Percentiles rank a stretch among this genome's conserved stretches.
These are phyloP conservation scores for Neodontobutis hainanensis DNA, from an alignment of 2,113 vertebrate genomes.

Conservation along the genomic window DNA sequence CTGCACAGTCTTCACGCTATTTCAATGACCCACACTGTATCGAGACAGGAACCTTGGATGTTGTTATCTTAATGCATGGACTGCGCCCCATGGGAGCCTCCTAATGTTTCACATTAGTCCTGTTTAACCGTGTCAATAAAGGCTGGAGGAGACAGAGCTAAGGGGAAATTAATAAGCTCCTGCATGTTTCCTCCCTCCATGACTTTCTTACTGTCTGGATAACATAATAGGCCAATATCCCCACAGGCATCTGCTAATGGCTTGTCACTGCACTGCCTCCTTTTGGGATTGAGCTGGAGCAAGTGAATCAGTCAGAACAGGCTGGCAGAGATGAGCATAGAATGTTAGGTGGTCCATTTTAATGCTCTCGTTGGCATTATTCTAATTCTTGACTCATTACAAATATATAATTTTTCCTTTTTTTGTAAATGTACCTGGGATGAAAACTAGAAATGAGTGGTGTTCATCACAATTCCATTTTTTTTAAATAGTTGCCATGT, in stretches of 20 bases:
- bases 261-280: slow-evolving; percentile 41
- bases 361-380: slow-evolving; percentile 11
- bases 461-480: not conserved
- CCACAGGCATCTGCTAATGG: slow-evolving; percentile 51
- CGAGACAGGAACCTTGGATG: not conserved
- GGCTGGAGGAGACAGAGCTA: slow-evolving; percentile 12
- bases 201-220: slow-evolving; percentile 46
- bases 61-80: not conserved
- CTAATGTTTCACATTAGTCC: slow-evolving; percentile 38
- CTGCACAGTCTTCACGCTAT: too few species aligned
- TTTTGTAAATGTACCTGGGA: not conserved
- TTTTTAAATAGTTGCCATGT: not conserved
- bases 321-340: slow-evolving; percentile 26
- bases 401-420: not conserved
- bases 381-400: not conserved
- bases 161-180: slow-evolving; percentile 51
- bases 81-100: not conserved
- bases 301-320: slow-evolving; percentile 33
- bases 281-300: slow-evolving; percentile 28
- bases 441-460: not conserved
- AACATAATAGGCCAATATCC: slow-evolving; percentile 53
- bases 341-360: slow-evolving; percentile 41
- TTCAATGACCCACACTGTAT: not conserved
- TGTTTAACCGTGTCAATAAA: slow-evolving; percentile 53
- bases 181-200: slow-evolving; percentile 28